Evolutionary conservation across 2,888 invertebrate species (phyloP), one percentile per base, ranked within the genome.

Genomic region (Athrips mouffetella): DNA sequence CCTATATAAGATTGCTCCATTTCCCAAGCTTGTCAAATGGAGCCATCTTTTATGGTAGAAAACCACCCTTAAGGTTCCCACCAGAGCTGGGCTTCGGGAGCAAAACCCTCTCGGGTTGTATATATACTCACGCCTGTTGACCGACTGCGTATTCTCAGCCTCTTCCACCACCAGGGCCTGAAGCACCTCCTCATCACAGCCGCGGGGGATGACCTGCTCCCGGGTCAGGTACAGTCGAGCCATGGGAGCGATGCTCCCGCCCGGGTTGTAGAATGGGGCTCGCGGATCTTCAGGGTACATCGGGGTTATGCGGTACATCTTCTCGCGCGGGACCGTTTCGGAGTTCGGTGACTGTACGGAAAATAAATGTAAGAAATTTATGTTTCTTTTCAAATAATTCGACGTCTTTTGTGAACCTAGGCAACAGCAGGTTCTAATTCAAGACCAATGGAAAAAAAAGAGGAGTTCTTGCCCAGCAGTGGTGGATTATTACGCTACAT

Each of bases 271-370:
- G 82, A 99, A 99, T 0, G 99, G 99, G 0, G 98, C 94, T 52
- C 94, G 91, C 0, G 95, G 94, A 85, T 98, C 96, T 78, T 96
- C 95, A 0, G 98, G 98, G 77, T 94, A 96, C 79, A 92, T 94
- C 1, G 95, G 93, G 0, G 98, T 98, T 63, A 99, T 98, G 51
- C 92, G 91, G 65, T 92, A 93, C 89, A 99, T 98, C 58, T 92
- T 91, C 76, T 98, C 96, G 50, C 93, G 92, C 0, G 96, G 96
- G 6, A 88, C 84, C 0, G 94, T 93, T 65, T 94, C 94, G 0
- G 91, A 73, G 74, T 96, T 95, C 0, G 94, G 93, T 0, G 95
- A 94, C 95, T 95, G 67, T 18, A 65, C 10, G 6, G 13, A 1
- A n/a, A 20, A 11, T 6, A 8, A 7, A 16, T 33, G 13, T 6